Evolutionary conservation across 30 jellyfish, hydroid and myxozoan genomes (phyloP).

Genomic region (Hydra vulgaris): DNA sequence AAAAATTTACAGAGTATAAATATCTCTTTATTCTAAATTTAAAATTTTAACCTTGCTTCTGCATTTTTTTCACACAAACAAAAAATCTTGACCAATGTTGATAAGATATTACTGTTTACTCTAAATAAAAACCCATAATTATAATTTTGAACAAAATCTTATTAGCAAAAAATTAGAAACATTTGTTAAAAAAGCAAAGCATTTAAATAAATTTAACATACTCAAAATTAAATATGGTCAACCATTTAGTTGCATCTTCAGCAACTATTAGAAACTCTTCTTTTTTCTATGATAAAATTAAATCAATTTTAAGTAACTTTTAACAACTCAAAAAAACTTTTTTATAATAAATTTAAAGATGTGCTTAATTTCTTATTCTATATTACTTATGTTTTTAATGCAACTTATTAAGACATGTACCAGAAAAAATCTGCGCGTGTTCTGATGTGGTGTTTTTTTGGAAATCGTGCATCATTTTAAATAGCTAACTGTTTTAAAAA

Average conservation of each 20-base stretch:
- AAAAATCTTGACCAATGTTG: not conserved
- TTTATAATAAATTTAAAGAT: no score
- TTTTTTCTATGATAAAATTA: constrained; percentile 1
- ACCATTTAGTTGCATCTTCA: constrained; percentile 45
- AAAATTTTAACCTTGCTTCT: not conserved
- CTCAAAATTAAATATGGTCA: constrained; percentile 54
- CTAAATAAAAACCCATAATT: not conserved
- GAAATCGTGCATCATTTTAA: no score
- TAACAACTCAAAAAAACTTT: no score
- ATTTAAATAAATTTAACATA: constrained; percentile 22
- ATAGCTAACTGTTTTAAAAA: no score
- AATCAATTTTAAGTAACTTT: not conserved
- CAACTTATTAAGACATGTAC: no score
- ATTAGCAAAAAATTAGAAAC: not conserved
- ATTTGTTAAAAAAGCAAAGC: not conserved
- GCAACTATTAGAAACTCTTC: constrained; percentile 48
- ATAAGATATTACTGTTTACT: not conserved
- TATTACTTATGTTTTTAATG: no score
- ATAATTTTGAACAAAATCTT: no score
- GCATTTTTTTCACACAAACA: not conserved
- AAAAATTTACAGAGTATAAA: no score
- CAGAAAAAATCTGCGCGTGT: no score
- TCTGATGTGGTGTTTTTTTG: no score
- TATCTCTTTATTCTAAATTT: no score
- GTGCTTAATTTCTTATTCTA: no score